Conservation (phyloP, 1,140 invertebrate species). For the Condylostylus longicornis region DNA sequence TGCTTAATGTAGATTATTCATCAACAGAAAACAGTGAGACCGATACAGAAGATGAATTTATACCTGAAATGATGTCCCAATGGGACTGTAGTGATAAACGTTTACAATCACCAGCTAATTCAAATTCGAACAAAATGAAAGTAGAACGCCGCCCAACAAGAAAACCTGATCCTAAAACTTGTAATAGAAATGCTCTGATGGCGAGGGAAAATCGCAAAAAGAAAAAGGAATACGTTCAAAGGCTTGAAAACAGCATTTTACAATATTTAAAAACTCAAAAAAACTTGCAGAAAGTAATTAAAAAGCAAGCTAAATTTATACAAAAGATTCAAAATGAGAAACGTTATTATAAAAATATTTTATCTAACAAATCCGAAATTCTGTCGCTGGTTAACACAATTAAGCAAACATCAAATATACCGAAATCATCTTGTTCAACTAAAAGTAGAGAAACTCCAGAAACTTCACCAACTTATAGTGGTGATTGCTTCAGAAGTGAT, state of each 20-base stretch:
- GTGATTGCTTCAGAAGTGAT: too few species aligned
- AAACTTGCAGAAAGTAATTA: conserved; percentile 32
- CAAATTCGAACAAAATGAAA: too few species aligned
- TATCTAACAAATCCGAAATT: conserved; percentile 37
- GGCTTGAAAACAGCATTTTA: conserved; percentile 36
- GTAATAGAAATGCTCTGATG: conserved; percentile 37
- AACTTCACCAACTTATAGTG: too few species aligned
- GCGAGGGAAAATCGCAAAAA: conserved; percentile 41
- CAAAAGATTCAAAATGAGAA: conserved; percentile 35
- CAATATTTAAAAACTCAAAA: conserved; percentile 33
- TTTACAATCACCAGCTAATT: too few species aligned
- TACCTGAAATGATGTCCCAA: too few species aligned
- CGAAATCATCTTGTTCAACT: too few species aligned
- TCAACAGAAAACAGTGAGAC: too few species aligned
- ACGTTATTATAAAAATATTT: conserved; percentile 35
- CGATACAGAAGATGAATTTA: too few species aligned
- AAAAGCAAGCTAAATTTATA: conserved; percentile 33
- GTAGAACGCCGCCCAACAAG: conserved; percentile 17
- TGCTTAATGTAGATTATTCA: too few species aligned
- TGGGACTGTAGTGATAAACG: too few species aligned
- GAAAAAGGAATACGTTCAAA: conserved; percentile 41
- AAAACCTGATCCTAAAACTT: conserved; percentile 19
- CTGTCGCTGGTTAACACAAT: conserved; percentile 29
- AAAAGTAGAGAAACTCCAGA: too few species aligned
- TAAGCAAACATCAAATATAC: too few species aligned